Evolutionary conservation across 2,888 invertebrate species (phyloP), one percentile per base, ranked within the genome.

Genomic region (Aromia moschata): DNA sequence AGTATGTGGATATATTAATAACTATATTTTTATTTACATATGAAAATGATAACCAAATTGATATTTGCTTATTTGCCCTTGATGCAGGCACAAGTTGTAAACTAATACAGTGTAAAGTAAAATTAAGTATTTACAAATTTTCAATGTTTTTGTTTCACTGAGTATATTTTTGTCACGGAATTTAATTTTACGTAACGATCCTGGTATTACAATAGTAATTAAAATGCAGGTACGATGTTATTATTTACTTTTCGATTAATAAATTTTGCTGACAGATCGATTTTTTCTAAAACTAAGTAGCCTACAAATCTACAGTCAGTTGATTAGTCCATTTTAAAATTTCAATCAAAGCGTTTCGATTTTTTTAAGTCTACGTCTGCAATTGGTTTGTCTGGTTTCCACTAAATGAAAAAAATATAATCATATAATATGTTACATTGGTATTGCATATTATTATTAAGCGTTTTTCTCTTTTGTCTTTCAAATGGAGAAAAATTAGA

Each of bases 401-500:
- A n/a, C n/a, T n/a, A n/a, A n/a, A n/a, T n/a, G n/a, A n/a, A n/a
- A n/a, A n/a, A n/a, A n/a, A n/a, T n/a, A n/a, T n/a, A n/a, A n/a
- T n/a, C 25, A 25, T 25, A 25, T 5, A 25, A 25, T 7, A 25
- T 25, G 25, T 5, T 25, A 25, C 25, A 3, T 25, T 25, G 3
- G 25, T 5, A 25, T 25, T 25, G 7, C 7, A 25, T 25, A 25
- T 25, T 7, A 25, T 7, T 25, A 25, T 7, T 25, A 5, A 7
- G 25, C 7, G 25, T 25, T 25, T 25, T 25, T 11, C 11, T 14
- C n/a, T 15, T 41, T 9, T 14, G 17, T 20, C 10, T 7, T 31
- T 40, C 16, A 12, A 11, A 31, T 2, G 47, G 38, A 1, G 63
- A 65, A 14, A n/a, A n/a, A n/a, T n/a, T n/a, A n/a, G 65, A 63